phyloP scores from a whole-genome alignment of 1,140 invertebrate genomes.

The Drosophila sp. region DNA sequence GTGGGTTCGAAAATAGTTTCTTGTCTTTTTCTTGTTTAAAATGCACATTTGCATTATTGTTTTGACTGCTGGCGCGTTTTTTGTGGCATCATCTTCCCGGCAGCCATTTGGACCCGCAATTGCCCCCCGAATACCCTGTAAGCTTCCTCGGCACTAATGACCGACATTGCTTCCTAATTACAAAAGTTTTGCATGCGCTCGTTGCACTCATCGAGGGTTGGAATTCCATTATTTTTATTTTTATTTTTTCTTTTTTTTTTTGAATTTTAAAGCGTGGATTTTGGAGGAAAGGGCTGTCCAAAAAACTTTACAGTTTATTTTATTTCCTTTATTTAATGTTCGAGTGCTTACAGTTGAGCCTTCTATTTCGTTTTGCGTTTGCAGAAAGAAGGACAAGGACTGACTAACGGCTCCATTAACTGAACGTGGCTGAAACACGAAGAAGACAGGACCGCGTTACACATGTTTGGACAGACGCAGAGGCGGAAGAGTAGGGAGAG shows the following conservation, averaged over 20 bases:
- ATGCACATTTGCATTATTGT: constrained; percentile 77
- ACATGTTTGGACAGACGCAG: constrained; percentile 50
- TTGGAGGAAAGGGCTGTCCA: not conserved
- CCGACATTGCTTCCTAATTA: constrained; percentile 82
- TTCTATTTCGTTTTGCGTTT: constrained; percentile 46
- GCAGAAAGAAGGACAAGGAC: constrained; percentile 24
- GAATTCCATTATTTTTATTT: constrained; percentile 14
- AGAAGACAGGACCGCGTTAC: constrained; percentile 57
- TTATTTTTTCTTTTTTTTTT: constrained; percentile 18
- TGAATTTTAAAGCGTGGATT: not conserved
- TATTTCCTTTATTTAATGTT: constrained; percentile 76
- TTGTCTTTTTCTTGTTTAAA: constrained; percentile 13
- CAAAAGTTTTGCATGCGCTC: constrained; percentile 80
- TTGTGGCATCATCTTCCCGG: constrained; percentile 51
- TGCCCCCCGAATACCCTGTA: not conserved
- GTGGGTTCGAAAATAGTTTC: constrained; percentile 8
- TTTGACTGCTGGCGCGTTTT: constrained; percentile 71
- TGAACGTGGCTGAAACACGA: constrained; percentile 22
- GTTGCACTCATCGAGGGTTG: constrained; percentile 31
- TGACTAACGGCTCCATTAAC: constrained; percentile 74
- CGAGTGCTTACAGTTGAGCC: constrained; percentile 62
- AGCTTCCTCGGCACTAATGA: constrained; percentile 60
- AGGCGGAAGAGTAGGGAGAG: not conserved
- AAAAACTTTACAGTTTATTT: constrained; percentile 74
- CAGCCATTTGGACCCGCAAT: constrained; percentile 7